Conservation (phyloP, 2,113 vertebrate genomes). For the Saimiri boliviensis region DNA sequence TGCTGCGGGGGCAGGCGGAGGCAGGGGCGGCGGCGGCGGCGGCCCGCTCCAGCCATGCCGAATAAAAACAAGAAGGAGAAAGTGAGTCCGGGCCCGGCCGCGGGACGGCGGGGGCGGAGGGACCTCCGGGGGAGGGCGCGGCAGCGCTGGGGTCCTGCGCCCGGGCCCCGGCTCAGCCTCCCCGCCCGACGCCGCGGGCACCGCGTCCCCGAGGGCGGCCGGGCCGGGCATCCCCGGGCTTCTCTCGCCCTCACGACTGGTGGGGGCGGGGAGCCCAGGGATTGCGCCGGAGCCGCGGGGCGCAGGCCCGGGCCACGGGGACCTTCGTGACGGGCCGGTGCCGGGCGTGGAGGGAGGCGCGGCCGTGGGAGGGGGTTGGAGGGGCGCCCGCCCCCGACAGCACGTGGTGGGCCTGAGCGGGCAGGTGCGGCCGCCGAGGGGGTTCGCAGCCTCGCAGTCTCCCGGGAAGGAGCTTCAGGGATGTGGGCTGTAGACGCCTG, state of each 20-base stretch:
- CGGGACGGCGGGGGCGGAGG: neutral
- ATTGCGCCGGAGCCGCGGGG: neutral
- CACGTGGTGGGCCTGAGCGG: neutral
- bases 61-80: slow-evolving; percentile 98
- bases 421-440: slow-evolving; percentile 16
- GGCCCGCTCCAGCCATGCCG: slow-evolving; percentile 89
- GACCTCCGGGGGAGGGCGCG: neutral
- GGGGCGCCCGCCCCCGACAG: neutral
- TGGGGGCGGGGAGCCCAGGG: neutral
- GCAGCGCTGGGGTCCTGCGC: neutral
- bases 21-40: slow-evolving; percentile 52
- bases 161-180: neutral
- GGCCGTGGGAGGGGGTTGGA: neutral
- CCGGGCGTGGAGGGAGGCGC: neutral
- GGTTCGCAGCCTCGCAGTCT: neutral
- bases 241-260: neutral
- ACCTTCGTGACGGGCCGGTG: neutral
- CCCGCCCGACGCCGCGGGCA: neutral
- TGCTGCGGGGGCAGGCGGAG: slow-evolving; percentile 37
- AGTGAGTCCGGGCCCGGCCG: slow-evolving; percentile 83
- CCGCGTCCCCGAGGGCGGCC: neutral
- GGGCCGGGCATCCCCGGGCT: neutral
- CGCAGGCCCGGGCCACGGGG: neutral
- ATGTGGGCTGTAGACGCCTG: neutral
- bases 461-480: neutral